Percentiles rank a stretch among this genome's conserved stretches.
Evolutionary conservation across 2,113 vertebrate species (phyloP).

Genomic region (Nematolebias whitei): DNA sequence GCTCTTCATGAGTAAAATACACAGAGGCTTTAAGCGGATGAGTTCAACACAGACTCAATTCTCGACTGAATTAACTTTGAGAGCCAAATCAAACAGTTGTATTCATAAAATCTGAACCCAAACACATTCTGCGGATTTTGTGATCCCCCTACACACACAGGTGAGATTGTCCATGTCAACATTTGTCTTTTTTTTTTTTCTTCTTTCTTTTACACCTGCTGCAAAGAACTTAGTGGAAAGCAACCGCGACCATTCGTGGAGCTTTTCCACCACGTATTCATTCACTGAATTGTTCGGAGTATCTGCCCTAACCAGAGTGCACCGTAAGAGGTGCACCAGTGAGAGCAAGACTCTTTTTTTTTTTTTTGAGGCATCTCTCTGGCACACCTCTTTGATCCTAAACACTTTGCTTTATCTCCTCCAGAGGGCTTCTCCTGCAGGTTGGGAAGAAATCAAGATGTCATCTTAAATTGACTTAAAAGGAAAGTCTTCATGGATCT

Average conservation of each 20-base stretch:
- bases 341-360: slow-evolving; percentile 59
- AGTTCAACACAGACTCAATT: slow-evolving; percentile 53
- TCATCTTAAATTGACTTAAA: slow-evolving; percentile 79
- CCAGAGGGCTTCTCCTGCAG: slow-evolving; percentile 50
- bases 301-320: slow-evolving; percentile 56
- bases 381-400: slow-evolving; percentile 76
- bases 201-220: slow-evolving; percentile 16
- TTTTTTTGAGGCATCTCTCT: slow-evolving; percentile 59
- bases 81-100: slow-evolving; percentile 24
- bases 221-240: slow-evolving; percentile 13
- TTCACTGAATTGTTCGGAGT: slow-evolving; percentile 30
- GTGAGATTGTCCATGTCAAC: slow-evolving; percentile 21
- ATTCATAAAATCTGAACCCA: slow-evolving; percentile 14
- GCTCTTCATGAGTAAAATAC: slow-evolving; percentile 43
- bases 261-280: slow-evolving; percentile 21
- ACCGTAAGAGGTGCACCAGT: slow-evolving; percentile 57
- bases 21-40: slow-evolving; percentile 46
- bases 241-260: slow-evolving; percentile 14
- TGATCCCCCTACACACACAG: slow-evolving; percentile 5
- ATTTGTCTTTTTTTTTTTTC: background rate
- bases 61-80: slow-evolving; percentile 52
- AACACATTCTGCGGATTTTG: slow-evolving; percentile 11
- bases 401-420: slow-evolving; percentile 75
- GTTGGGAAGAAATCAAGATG: slow-evolving; percentile 79
- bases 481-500: slow-evolving; percentile 64